Percentiles rank a stretch among this genome's conserved stretches.
Conservation (phyloP, 2,797 vertebrate genomes). For the Alauda arvensis region DNA sequence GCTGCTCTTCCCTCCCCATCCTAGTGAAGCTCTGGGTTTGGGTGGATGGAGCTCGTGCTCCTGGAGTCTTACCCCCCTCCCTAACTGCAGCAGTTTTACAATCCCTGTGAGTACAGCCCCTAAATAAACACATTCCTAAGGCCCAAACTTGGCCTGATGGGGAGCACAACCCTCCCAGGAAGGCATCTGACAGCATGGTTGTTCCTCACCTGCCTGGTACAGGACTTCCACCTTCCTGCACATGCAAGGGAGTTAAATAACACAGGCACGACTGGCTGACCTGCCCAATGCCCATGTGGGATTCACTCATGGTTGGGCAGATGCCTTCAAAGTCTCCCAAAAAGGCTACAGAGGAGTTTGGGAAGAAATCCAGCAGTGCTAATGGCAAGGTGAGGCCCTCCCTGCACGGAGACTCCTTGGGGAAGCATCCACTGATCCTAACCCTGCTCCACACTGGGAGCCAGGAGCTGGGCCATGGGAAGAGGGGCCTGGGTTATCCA, state of each 20-base stretch:
- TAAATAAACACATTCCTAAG: neutral
- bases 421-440: neutral
- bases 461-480: neutral
- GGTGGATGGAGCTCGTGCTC: neutral
- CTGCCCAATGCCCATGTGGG: neutral
- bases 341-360: neutral
- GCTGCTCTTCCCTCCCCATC: neutral
- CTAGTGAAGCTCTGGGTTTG: neutral
- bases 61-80: neutral
- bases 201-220: neutral
- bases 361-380: neutral
- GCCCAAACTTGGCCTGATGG: neutral
- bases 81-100: neutral
- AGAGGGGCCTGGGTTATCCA: neutral
- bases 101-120: neutral
- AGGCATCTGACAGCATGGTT: neutral
- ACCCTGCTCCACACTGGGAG: neutral
- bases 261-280: neutral
- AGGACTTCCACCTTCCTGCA: neutral
- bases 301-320: neutral
- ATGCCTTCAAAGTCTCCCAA: neutral
- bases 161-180: neutral
- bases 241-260: neutral
- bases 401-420: neutral
- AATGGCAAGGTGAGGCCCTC: accelerated